Conservation (phyloP, 2,797 vertebrate species). For the Clamator glandarius region DNA sequence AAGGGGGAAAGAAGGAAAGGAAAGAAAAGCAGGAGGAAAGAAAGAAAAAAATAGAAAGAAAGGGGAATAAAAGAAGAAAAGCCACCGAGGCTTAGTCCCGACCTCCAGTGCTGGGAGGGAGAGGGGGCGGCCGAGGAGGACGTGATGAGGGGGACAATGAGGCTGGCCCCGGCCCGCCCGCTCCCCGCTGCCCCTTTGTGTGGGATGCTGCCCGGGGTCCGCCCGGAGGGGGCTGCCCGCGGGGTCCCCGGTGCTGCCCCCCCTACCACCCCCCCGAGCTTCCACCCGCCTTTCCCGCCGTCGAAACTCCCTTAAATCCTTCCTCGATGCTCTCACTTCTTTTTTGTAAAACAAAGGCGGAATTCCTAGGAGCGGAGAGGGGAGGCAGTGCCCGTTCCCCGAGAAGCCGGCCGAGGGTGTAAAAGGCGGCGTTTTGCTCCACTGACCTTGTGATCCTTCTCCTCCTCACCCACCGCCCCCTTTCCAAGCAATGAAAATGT, state of each 20-base stretch:
- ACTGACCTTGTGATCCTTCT: not conserved
- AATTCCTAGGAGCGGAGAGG: not conserved
- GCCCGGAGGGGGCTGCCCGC: not conserved
- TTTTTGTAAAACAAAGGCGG: conserved; percentile 76
- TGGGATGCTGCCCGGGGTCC: not conserved
- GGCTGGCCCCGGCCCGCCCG: not conserved
- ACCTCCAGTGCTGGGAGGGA: not conserved
- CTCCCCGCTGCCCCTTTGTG: conserved; percentile 12
- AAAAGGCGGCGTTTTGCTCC: conserved; percentile 7
- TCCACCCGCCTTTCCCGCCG: conserved; percentile 49
- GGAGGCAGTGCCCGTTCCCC: not conserved
- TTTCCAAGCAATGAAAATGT: not conserved
- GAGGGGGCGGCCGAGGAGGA: not conserved
- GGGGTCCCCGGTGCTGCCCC: not conserved
- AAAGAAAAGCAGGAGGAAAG: too few species aligned
- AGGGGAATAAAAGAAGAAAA: too few species aligned
- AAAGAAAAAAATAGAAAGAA: too few species aligned
- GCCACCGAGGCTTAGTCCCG: not conserved
- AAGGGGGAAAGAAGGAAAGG: too few species aligned
- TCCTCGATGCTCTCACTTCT: conserved; percentile 2
- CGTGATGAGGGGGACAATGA: conserved; percentile 32
- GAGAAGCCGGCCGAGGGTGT: not conserved
- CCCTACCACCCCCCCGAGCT: not conserved
- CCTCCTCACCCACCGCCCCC: not conserved
- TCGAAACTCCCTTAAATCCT: not conserved